A percentile compares a stretch with the other conserved stretches of the same genome.
Conservation (phyloP, 2,113 vertebrate genomes). For the Cyphomyrus plagiostoma region DNA sequence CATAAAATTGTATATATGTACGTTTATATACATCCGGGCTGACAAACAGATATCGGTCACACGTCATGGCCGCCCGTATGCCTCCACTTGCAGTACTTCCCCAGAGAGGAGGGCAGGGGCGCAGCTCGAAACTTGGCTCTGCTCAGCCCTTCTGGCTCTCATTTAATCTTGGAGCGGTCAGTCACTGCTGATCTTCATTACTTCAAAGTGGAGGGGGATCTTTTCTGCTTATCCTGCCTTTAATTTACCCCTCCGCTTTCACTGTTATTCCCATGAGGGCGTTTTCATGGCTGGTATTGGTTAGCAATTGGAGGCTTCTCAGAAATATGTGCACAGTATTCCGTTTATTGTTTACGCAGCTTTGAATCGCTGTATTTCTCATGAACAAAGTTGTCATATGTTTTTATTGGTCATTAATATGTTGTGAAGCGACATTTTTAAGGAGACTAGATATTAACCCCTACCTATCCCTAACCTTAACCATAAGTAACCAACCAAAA, state of each 20-base stretch:
- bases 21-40: neutral
- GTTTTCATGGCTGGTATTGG: conserved; percentile 67
- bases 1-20: neutral
- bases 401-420: conserved; percentile 64
- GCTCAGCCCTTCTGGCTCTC: conserved; percentile 68
- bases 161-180: conserved; percentile 70
- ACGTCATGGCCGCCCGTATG: conserved; percentile 28
- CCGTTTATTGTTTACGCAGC: conserved; percentile 61
- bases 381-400: conserved; percentile 61
- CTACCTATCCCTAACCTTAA: too few relatives aligned
- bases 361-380: conserved; percentile 60
- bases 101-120: conserved; percentile 59
- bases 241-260: conserved; percentile 16
- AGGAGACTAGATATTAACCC: neutral
- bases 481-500: too few relatives aligned
- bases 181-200: conserved; percentile 66
- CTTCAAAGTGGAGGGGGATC: conserved; percentile 57
- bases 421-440: conserved; percentile 61
- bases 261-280: conserved; percentile 50
- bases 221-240: conserved; percentile 52
- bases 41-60: conserved; percentile 33
- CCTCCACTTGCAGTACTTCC: conserved; percentile 45
- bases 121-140: conserved; percentile 64
- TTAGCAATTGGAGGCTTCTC: conserved; percentile 67
- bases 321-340: conserved; percentile 58